Evolutionary conservation across 1,140 invertebrate species (phyloP).

Genomic region (Dicyema japonicum): DNA sequence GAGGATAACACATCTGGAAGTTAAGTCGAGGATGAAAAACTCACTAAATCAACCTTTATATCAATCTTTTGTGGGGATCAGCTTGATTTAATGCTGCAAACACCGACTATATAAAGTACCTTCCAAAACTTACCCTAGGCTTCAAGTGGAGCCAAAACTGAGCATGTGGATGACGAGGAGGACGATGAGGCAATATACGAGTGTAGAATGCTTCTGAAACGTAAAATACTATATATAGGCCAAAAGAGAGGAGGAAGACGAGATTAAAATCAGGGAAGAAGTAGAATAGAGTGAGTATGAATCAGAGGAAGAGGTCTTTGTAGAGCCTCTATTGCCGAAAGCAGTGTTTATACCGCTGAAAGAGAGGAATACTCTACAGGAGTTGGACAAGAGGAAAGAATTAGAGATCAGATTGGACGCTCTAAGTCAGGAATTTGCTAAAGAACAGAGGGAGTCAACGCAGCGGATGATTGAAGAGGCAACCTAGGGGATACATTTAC

Average conservation of each 20-base stretch:
- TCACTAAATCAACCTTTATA: too few species aligned
- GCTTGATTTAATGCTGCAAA: slow-evolving; percentile 27
- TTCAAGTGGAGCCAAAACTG: slow-evolving; percentile 25
- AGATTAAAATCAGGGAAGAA: not conserved
- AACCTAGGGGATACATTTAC: too few species aligned
- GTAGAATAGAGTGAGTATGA: not conserved
- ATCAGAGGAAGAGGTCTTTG: not conserved
- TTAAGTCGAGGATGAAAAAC: slow-evolving; percentile 1
- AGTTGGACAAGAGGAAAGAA: slow-evolving; percentile 35
- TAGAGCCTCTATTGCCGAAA: not conserved
- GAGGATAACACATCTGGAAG: not conserved
- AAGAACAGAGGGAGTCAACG: not conserved
- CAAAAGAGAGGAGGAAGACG: not conserved
- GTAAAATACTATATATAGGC: not conserved
- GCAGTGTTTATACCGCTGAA: slow-evolving; percentile 20
- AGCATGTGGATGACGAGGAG: slow-evolving; percentile 38
- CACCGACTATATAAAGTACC: slow-evolving; percentile 38
- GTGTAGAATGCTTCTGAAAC: slow-evolving; percentile 25
- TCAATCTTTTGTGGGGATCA: too few species aligned
- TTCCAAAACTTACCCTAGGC: too few species aligned
- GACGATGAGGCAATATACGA: slow-evolving; percentile 55
- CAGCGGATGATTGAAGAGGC: too few species aligned
- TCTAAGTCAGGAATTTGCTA: not conserved
- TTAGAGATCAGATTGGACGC: not conserved
- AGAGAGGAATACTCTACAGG: slow-evolving; percentile 66